A percentile compares a stretch with the other conserved stretches of the same genome.
Evolutionary conservation across 1,140 invertebrate genomes (phyloP).

Genomic region (Galleria mellonella): DNA sequence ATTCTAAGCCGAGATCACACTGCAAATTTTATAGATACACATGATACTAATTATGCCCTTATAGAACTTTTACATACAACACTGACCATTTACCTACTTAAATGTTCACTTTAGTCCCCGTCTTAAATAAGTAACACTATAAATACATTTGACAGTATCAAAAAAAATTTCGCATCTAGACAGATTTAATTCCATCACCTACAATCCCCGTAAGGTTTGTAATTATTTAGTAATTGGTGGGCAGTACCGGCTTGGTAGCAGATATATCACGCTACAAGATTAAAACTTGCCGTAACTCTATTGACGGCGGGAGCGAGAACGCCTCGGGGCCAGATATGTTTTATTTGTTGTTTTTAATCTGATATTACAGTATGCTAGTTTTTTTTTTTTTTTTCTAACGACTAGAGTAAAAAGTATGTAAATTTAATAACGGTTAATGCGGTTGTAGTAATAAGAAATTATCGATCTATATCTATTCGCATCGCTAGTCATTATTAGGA

Average conservation of each 20-base stretch:
- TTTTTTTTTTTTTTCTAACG: neutral
- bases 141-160: neutral
- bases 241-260: slow-evolving; percentile 43
- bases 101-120: no score
- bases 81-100: no score
- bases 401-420: no score
- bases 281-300: slow-evolving; percentile 4
- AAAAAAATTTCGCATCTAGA: neutral
- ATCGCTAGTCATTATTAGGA: neutral
- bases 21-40: no score
- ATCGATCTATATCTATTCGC: no score
- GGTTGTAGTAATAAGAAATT: neutral
- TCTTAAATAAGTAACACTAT: neutral
- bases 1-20: no score
- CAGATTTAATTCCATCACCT: neutral
- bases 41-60: no score
- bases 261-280: slow-evolving; percentile 28
- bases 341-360: slow-evolving; percentile 1
- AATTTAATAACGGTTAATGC: no score
- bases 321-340: neutral
- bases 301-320: neutral
- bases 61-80: no score
- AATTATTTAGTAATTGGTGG: slow-evolving; percentile 67
- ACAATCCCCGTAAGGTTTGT: slow-evolving; percentile 38
- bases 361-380: neutral